Evolutionary conservation across 2,797 vertebrate genomes (phyloP), one percentile per base, ranked within the genome.

Genomic region (Emydoidea blandingii): DNA sequence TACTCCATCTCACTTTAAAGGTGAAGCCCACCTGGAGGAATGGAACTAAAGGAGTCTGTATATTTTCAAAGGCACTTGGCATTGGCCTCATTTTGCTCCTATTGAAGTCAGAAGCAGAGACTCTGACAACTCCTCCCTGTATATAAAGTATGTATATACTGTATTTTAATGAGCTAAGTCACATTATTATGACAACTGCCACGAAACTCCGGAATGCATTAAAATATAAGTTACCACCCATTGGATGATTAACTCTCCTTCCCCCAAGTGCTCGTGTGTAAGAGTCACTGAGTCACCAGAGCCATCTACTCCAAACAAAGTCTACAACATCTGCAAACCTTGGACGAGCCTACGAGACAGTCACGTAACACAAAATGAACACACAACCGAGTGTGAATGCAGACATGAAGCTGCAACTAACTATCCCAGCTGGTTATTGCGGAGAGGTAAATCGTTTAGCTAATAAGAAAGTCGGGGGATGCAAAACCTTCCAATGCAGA

Each of bases 281-380:
- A 0, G 34, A 76, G 25, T 59, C 57, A 37, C 27, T 52, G 0
- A 95, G 81, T 18, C 56, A 68, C 16, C 62, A 80, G 79, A 89
- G 37, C 3, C 53, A 68, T n/a, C 90, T 87, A 81, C 80, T 92
- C 52, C 34, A 85, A 88, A 80, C 19, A 47, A 81, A 85, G 47
- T 78, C 74, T 21, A 72, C 27, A 1, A 62, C 83, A 95, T 87
- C 90, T 86, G 89, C 91, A 0, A 0, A 53, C 83, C 91, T 41
- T 59, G 11, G 7, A 68, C 31, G 57, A 74, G 3, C n/a, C 86
- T 79, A 52, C 88, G 89, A 95, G 44, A 94, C 86, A 96, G 84
- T 47, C 90, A 81, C 74, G 78, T 37, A 1, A 37, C 81, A 81
- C 31, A 83, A 65, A 92, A 93, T 29, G 74, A 92, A 95, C 84